A percentile compares a stretch with the other conserved stretches of the same genome.
Conservation (phyloP, 37 sponge, comb jelly and placozoan species). For the Hexactinellida sp. region DNA sequence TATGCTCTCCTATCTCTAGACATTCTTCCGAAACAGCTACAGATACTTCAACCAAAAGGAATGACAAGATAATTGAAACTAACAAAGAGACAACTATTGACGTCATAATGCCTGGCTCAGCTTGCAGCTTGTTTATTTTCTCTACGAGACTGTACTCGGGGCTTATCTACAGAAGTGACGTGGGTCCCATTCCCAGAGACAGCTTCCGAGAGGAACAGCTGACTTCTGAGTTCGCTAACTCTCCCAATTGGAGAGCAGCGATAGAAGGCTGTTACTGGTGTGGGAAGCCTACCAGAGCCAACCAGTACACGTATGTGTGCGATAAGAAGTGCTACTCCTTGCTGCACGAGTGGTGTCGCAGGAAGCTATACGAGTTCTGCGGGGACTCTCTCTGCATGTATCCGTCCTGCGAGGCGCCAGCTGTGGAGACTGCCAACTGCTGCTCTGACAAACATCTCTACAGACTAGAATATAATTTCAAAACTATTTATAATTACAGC, state of each 20-base stretch:
- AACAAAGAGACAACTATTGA: no score
- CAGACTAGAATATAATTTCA: not conserved
- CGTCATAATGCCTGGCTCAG: not conserved
- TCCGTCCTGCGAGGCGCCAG: not conserved
- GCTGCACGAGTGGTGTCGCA: not conserved
- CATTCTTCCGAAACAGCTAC: no score
- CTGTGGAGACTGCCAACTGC: not conserved
- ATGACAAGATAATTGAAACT: no score
- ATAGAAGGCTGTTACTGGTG: slow-evolving; percentile 11
- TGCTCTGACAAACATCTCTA: not conserved
- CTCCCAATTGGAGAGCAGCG: not conserved
- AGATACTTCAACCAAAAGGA: no score
- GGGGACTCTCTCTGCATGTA: not conserved
- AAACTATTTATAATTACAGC: not conserved
- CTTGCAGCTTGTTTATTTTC: not conserved
- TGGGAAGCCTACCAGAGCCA: not conserved
- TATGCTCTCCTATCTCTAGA: no score
- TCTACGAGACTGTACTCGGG: not conserved
- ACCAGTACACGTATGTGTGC: not conserved
- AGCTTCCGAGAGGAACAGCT: not conserved
- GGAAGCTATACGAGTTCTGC: not conserved
- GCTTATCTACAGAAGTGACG: not conserved
- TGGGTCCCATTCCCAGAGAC: not conserved
- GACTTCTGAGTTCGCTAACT: not conserved
- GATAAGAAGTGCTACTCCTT: not conserved